phyloP scores from a whole-genome alignment of 2,797 vertebrate genomes.

The Craterocephalus amniculus region DNA sequence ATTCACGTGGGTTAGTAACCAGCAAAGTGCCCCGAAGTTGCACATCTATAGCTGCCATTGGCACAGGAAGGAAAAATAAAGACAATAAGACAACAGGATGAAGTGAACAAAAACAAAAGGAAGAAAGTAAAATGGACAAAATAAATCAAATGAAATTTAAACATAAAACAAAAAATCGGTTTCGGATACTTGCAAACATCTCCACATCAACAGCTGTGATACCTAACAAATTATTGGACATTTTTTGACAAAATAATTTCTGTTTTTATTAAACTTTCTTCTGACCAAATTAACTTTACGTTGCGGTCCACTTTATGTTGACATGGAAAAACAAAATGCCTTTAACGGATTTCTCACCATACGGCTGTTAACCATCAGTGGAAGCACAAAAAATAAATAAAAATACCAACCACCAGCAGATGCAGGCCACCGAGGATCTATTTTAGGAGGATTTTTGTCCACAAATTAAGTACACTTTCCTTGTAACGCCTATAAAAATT shows the following conservation, averaged over 20 bases:
- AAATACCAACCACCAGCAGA: background rate
- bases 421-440: background rate
- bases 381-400: background rate
- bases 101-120: slow-evolving; percentile 2
- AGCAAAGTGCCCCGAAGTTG: slow-evolving; percentile 39
- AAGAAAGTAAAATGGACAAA: background rate
- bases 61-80: slow-evolving; percentile 19
- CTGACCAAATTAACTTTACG: background rate
- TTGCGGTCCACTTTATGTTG: slow-evolving; percentile 18
- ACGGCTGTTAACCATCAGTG: background rate
- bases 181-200: background rate
- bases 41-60: slow-evolving; percentile 69
- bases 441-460: background rate
- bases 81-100: slow-evolving; percentile 3
- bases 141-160: background rate
- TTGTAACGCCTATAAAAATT: slow-evolving; percentile 46
- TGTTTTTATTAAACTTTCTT: background rate
- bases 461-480: slow-evolving; percentile 49
- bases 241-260: slow-evolving; percentile 5
- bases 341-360: background rate
- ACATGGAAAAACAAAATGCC: background rate
- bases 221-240: background rate
- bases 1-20: slow-evolving; percentile 19
- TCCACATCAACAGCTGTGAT: background rate
- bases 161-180: background rate